Conservation (phyloP, 2,888 invertebrate genomes). For the Latrodectus hesperus region DNA sequence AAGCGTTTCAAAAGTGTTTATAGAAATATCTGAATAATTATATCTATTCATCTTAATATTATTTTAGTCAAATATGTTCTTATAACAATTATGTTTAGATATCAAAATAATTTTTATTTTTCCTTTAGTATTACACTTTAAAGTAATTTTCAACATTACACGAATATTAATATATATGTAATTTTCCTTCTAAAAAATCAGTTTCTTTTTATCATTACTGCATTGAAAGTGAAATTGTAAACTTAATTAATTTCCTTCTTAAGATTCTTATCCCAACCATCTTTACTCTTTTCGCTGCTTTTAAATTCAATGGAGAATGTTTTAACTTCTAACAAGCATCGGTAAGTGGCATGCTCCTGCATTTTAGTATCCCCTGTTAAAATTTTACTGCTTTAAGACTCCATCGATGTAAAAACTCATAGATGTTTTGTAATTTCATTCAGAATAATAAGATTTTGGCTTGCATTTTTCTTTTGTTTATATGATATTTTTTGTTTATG, state of each 20-base stretch:
- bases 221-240: neutral
- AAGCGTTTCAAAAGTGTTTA: too few relatives aligned
- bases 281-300: conserved; percentile 69
- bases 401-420: neutral
- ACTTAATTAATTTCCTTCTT: conserved; percentile 23
- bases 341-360: conserved; percentile 49
- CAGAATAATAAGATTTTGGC: neutral
- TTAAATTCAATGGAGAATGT: conserved; percentile 63
- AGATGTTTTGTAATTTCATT: neutral
- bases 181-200: too few relatives aligned
- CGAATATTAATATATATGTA: too few relatives aligned
- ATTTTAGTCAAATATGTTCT: too few relatives aligned
- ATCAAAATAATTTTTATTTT: too few relatives aligned
- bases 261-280: conserved; percentile 69
- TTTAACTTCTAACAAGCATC: conserved; percentile 45
- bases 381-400: neutral
- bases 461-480: neutral
- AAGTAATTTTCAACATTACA: too few relatives aligned
- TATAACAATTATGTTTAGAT: too few relatives aligned
- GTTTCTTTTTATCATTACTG: neutral
- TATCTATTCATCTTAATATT: too few relatives aligned
- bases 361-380: neutral
- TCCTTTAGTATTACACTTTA: too few relatives aligned
- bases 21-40: too few relatives aligned
- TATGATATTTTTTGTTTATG: neutral